A percentile compares a stretch with the other conserved stretches of the same genome.
Conservation (phyloP, 2,888 invertebrate species). For the Halocaridina rubra region DNA sequence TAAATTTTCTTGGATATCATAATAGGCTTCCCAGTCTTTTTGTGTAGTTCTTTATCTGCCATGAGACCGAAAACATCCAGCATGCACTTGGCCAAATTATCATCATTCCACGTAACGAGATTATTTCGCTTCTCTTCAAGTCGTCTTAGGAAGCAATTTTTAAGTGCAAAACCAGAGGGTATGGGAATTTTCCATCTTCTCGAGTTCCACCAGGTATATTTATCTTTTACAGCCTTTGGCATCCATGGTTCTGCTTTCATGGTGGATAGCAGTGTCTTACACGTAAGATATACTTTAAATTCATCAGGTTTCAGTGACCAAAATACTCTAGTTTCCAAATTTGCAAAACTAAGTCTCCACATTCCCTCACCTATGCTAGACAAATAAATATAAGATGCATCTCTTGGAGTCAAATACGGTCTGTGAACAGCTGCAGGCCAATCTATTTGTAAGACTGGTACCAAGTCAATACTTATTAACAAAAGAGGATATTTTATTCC, state of each 20-base stretch:
- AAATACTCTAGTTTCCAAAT: not conserved
- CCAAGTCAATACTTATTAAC: slow-evolving; percentile 4
- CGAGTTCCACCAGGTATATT: slow-evolving; percentile 16
- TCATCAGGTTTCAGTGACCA: not conserved
- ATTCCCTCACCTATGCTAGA: not conserved
- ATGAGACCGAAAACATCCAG: not conserved
- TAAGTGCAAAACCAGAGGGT: not conserved
- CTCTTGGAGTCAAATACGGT: not conserved
- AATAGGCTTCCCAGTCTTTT: not conserved
- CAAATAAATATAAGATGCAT: not conserved
- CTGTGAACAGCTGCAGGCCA: not conserved
- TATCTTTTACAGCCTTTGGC: not conserved
- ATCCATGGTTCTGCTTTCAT: slow-evolving; percentile 33
- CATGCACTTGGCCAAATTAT: not conserved
- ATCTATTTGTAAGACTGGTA: not conserved
- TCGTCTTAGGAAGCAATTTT: slow-evolving; percentile 11
- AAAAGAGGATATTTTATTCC: slow-evolving; percentile 16
- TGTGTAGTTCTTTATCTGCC: not conserved
- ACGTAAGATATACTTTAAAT: not conserved
- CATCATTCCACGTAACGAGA: not conserved
- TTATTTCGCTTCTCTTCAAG: slow-evolving; percentile 1
- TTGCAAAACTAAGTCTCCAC: slow-evolving; percentile 17
- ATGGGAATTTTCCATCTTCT: slow-evolving; percentile 5
- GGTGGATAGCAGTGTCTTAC: slow-evolving; percentile 7
- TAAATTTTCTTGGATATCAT: not conserved